A percentile compares a stretch with the other conserved stretches of the same genome.
These are phyloP conservation scores for Poeciliopsis gracilis DNA, from an alignment of 2,797 vertebrate genomes.

Conservation along the genomic window DNA sequence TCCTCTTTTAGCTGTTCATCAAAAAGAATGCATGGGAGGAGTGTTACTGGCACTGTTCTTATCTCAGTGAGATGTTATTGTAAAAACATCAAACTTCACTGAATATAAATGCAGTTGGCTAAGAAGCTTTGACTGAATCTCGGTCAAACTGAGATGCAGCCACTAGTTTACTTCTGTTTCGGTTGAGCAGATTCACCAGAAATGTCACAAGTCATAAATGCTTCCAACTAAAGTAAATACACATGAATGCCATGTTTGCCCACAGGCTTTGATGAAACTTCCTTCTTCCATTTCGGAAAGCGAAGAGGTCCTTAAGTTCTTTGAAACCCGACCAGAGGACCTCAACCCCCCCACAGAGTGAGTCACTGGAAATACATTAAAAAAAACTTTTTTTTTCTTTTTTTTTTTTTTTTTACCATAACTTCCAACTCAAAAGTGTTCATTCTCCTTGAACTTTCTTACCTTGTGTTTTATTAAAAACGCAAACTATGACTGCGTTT, in stretches of 20 bases:
- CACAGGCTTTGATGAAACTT: constrained; percentile 89
- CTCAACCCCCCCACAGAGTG: constrained; percentile 93
- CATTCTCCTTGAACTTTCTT: not conserved
- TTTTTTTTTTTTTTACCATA: constrained; percentile 13
- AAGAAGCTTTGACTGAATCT: constrained; percentile 13
- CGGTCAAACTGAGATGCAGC: constrained; percentile 27
- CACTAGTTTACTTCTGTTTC: not conserved
- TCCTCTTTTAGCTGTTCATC: constrained; percentile 33
- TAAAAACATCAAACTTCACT: constrained; percentile 12
- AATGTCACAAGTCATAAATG: not conserved
- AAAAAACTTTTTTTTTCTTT: not conserved
- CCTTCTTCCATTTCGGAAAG: constrained; percentile 91
- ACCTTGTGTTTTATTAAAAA: not conserved
- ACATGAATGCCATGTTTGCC: constrained; percentile 21
- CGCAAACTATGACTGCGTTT: not conserved
- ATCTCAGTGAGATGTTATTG: too few relatives aligned
- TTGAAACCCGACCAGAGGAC: constrained; percentile 92
- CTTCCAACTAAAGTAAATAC: constrained; percentile 5
- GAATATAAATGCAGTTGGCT: not conserved
- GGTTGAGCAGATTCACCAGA: constrained; percentile 1
- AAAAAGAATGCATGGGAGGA: constrained; percentile 48
- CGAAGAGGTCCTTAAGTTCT: constrained; percentile 92
- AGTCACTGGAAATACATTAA: constrained; percentile 67
- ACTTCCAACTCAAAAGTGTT: not conserved
- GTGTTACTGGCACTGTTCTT: not conserved